A percentile compares a stretch with the other conserved stretches of the same genome.
These are phyloP conservation scores for Cephus cinctus DNA, from an alignment of 1,140 invertebrate species.

Conservation along the genomic window DNA sequence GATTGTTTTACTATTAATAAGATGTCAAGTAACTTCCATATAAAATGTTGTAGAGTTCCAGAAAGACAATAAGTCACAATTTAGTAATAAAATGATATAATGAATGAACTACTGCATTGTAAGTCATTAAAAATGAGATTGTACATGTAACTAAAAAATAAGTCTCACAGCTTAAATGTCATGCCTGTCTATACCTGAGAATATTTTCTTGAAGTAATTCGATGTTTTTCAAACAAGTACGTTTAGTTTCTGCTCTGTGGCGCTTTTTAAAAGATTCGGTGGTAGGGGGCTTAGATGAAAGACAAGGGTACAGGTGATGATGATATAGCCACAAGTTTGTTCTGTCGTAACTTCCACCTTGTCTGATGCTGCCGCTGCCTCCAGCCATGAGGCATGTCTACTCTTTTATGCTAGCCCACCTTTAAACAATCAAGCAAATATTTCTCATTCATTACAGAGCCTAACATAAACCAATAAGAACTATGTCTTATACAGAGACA, in stretches of 20 bases:
- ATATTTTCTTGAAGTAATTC: slow-evolving; percentile 38
- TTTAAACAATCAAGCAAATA: slow-evolving; percentile 35
- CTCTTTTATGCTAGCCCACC: slow-evolving; percentile 44
- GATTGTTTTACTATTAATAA: no score
- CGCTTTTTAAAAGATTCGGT: slow-evolving; percentile 37
- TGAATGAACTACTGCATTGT: no score
- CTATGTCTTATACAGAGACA: neutral
- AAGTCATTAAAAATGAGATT: no score
- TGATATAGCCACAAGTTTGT: slow-evolving; percentile 28
- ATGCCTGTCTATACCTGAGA: slow-evolving; percentile 31
- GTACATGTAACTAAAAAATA: no score
- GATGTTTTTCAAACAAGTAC: slow-evolving; percentile 32
- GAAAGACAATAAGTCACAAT: no score
- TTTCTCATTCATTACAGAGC: no score
- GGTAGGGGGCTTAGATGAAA: slow-evolving; percentile 20
- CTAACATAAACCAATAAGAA: slow-evolving; percentile 12
- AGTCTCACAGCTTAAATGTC: neutral
- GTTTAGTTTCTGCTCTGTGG: slow-evolving; percentile 28
- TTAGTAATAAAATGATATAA: no score
- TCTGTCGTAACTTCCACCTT: slow-evolving; percentile 47
- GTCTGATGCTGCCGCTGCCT: slow-evolving; percentile 41
- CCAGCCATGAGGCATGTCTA: slow-evolving; percentile 53
- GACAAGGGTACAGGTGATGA: slow-evolving; percentile 27
- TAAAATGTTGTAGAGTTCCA: no score
- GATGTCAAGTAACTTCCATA: no score